Percentiles rank a stretch among this genome's conserved stretches.
Conservation (phyloP, 2,888 invertebrate species). For the Phaedon cochleariae region DNA sequence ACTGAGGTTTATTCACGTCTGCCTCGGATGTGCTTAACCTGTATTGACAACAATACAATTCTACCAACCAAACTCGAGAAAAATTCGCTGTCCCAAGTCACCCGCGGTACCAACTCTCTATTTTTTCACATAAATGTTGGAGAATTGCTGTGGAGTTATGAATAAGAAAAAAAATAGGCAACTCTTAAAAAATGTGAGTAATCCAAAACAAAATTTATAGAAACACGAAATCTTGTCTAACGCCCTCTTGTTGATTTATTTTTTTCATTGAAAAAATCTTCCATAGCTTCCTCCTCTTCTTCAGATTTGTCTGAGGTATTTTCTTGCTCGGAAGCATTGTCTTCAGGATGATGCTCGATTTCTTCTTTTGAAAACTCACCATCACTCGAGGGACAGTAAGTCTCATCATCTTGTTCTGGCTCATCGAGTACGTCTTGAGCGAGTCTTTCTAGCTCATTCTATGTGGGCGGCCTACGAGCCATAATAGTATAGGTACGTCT, state of each 20-base stretch:
- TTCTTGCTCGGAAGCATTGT: slow-evolving; percentile 20
- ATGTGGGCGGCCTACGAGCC: slow-evolving; percentile 13
- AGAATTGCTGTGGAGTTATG: slow-evolving; percentile 5
- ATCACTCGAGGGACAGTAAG: slow-evolving; percentile 9
- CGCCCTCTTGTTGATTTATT: slow-evolving; percentile 9
- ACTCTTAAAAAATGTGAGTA: slow-evolving; percentile 16
- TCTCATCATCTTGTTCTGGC: slow-evolving; percentile 6
- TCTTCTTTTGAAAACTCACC: slow-evolving; percentile 15
- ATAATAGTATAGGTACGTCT: slow-evolving; percentile 19
- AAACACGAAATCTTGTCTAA: neutral
- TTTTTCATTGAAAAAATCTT: slow-evolving; percentile 16
- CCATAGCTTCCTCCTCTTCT: slow-evolving; percentile 14
- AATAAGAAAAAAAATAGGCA: slow-evolving; percentile 7
- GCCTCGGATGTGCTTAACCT: no score
- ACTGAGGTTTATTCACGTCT: no score
- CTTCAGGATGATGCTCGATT: slow-evolving; percentile 26
- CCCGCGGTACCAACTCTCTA: no score
- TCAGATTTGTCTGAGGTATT: slow-evolving; percentile 18
- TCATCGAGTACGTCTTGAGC: slow-evolving; percentile 11
- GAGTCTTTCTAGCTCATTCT: slow-evolving; percentile 15
- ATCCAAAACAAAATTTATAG: neutral
- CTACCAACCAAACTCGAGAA: no score
- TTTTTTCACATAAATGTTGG: slow-evolving; percentile 15
- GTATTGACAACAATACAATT: no score
- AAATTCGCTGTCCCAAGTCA: no score